A percentile compares a stretch with the other conserved stretches of the same genome.
phyloP scores from a whole-genome alignment of 2,113 vertebrate species.

The Brienomyrus brachyistius region DNA sequence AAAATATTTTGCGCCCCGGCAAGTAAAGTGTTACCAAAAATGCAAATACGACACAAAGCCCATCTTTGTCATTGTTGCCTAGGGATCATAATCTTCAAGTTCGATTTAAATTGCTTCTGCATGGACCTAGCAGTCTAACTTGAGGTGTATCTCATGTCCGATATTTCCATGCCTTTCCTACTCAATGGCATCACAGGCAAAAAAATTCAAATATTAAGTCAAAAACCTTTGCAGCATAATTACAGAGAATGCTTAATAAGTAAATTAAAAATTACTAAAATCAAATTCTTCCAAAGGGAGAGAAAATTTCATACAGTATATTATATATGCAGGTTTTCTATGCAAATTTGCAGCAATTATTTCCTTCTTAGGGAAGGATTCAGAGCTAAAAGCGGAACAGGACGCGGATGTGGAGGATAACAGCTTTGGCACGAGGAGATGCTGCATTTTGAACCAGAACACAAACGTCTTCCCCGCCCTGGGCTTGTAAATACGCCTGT shows the following conservation, averaged over 20 bases:
- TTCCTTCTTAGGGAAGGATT: not conserved
- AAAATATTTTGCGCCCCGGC: too few species aligned
- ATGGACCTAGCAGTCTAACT: not conserved
- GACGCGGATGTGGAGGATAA: not conserved
- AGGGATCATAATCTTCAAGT: not conserved
- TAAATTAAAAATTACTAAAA: not conserved
- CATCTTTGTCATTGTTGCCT: not conserved
- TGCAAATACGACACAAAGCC: not conserved
- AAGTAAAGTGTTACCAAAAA: not conserved
- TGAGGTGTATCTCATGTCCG: not conserved
- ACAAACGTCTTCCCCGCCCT: not conserved
- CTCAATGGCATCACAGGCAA: not conserved
- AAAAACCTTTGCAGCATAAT: not conserved
- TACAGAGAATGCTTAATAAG: not conserved
- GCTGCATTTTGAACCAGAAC: not conserved
- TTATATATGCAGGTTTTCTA: not conserved
- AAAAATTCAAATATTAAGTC: not conserved
- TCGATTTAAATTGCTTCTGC: not conserved
- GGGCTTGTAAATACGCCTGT: slow-evolving; percentile 7
- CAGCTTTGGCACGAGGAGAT: not conserved
- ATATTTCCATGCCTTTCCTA: not conserved
- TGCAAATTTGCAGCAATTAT: not conserved
- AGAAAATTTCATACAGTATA: not conserved
- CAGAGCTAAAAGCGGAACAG: not conserved
- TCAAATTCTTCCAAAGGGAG: not conserved